phyloP scores from a whole-genome alignment of 2,888 invertebrate species.

The Gisinianus flammeolus region DNA sequence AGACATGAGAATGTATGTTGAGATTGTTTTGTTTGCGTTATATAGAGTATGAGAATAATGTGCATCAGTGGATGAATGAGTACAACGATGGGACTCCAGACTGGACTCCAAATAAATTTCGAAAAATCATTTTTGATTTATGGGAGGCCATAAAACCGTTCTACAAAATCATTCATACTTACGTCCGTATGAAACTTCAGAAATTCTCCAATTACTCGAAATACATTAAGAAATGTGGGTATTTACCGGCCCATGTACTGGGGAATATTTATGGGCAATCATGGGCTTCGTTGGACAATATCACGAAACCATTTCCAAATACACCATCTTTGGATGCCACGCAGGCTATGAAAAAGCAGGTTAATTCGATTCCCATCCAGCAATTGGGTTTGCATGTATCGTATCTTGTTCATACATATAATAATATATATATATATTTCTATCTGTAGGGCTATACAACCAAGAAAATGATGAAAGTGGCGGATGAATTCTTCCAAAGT shows the following conservation, averaged over 20 bases:
- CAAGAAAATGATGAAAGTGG: slow-evolving; percentile 60
- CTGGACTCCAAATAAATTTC: slow-evolving; percentile 20
- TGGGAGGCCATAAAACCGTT: slow-evolving; percentile 74
- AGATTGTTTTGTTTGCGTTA: too few species aligned
- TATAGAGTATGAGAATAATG: background rate
- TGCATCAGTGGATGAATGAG: background rate
- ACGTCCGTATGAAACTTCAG: slow-evolving; percentile 72
- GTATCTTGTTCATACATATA: background rate
- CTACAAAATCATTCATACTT: slow-evolving; percentile 82
- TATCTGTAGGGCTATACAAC: slow-evolving; percentile 52
- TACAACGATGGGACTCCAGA: slow-evolving; percentile 17
- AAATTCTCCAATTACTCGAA: background rate
- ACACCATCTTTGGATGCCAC: slow-evolving; percentile 76
- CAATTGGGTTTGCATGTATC: background rate
- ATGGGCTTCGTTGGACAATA: slow-evolving; percentile 76
- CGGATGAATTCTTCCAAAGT: slow-evolving; percentile 82
- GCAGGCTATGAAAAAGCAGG: slow-evolving; percentile 71
- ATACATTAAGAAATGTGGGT: slow-evolving; percentile 25
- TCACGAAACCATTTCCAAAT: slow-evolving; percentile 77
- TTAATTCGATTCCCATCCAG: background rate
- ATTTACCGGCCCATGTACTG: slow-evolving; percentile 58
- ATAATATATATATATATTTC: background rate
- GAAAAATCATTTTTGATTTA: background rate
- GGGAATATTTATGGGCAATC: slow-evolving; percentile 84
- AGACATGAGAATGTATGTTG: too few species aligned